Conservation (phyloP, 2,888 invertebrate genomes). For the Reticulitermes lucifugus region DNA sequence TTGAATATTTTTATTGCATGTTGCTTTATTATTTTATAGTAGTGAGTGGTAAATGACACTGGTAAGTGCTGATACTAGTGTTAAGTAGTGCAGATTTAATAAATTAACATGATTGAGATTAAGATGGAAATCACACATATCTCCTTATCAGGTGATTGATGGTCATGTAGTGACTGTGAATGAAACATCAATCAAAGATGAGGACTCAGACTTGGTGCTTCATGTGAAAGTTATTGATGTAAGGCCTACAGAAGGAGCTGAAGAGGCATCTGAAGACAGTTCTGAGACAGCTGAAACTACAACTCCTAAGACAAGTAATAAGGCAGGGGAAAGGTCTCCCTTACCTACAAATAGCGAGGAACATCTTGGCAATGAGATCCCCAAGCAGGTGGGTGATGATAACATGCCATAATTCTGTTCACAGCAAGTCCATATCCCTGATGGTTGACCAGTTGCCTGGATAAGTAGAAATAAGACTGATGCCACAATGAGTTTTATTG, state of each 20-base stretch:
- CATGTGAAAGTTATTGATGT: constrained; percentile 66
- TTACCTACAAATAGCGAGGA: neutral
- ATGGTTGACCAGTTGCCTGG: neutral
- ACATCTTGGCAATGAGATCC: constrained; percentile 22
- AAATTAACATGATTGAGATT: no score
- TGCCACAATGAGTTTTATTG: neutral
- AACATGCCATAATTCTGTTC: constrained; percentile 15
- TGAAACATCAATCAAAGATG: constrained; percentile 65
- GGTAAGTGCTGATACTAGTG: no score
- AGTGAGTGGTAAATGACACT: no score
- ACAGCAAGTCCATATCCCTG: neutral
- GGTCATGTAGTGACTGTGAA: constrained; percentile 69
- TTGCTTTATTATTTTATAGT: no score
- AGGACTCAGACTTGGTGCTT: constrained; percentile 62
- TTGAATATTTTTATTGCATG: no score
- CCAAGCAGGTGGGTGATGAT: constrained; percentile 32
- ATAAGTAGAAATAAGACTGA: neutral
- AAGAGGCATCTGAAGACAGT: neutral
- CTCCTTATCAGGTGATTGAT: constrained; percentile 63
- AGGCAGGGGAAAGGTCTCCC: neutral
- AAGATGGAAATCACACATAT: no score
- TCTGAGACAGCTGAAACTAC: neutral
- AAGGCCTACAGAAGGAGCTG: constrained; percentile 60
- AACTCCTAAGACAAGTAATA: neutral
- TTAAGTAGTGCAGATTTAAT: no score